phyloP scores from a whole-genome alignment of 2,888 invertebrate genomes.

The Atrina japonica region DNA sequence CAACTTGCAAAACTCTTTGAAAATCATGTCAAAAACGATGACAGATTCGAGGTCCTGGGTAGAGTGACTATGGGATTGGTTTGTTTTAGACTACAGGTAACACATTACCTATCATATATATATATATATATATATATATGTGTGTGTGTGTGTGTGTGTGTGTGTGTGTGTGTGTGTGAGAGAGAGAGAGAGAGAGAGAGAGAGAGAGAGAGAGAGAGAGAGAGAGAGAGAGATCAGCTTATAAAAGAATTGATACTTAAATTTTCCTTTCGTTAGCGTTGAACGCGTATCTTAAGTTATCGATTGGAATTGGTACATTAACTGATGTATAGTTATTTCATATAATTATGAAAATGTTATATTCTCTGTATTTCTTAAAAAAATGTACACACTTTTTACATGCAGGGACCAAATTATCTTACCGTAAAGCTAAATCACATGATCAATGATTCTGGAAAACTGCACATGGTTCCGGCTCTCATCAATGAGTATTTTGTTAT shows the following conservation, averaged over 20 bases:
- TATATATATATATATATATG: too few relatives aligned
- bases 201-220: too few relatives aligned
- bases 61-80: slow-evolving; percentile 93
- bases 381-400: slow-evolving; percentile 71
- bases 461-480: slow-evolving; percentile 98
- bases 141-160: too few relatives aligned
- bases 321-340: too few relatives aligned
- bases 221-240: background rate
- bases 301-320: too few relatives aligned
- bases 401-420: slow-evolving; percentile 85
- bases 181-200: too few relatives aligned
- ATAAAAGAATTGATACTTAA: background rate
- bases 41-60: slow-evolving; percentile 94
- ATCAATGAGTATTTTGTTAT: slow-evolving; percentile 95
- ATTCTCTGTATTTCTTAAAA: background rate
- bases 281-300: too few relatives aligned
- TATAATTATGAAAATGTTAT: too few relatives aligned
- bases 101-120: too few relatives aligned
- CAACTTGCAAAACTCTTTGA: slow-evolving; percentile 95
- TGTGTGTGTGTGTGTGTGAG: too few relatives aligned
- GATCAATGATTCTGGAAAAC: slow-evolving; percentile 96
- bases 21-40: slow-evolving; percentile 88
- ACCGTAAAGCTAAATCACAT: slow-evolving; percentile 95
- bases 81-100: slow-evolving; percentile 93
- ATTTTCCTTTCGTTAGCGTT: background rate